Evolutionary conservation across 2,113 vertebrate species (phyloP).

Genomic region (Nannobrachium achirus): DNA sequence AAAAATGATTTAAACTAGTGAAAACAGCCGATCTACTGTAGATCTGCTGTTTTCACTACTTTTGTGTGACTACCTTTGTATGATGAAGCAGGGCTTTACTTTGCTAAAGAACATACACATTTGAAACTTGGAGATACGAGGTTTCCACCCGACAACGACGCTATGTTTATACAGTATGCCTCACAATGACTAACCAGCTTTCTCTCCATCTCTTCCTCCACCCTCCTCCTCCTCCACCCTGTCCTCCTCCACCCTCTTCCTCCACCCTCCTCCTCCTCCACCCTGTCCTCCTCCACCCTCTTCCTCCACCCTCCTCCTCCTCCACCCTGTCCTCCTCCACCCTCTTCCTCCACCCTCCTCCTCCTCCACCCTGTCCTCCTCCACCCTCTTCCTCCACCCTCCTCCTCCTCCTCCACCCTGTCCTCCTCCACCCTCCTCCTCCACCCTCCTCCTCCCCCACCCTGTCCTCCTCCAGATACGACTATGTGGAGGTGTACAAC

Average conservation of each 20-base stretch:
- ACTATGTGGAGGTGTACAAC: slow-evolving; percentile 96
- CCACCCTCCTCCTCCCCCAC: background rate
- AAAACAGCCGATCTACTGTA: too few species aligned
- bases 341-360: background rate
- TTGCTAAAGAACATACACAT: too few species aligned
- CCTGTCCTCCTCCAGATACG: slow-evolving; percentile 82
- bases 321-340: background rate
- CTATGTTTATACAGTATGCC: too few species aligned
- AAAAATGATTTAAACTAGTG: too few species aligned
- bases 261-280: too few species aligned
- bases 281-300: background rate
- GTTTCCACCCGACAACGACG: too few species aligned
- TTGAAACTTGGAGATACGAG: too few species aligned
- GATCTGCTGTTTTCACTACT: too few species aligned
- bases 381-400: background rate
- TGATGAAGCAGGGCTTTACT: too few species aligned
- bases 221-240: background rate
- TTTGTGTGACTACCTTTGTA: too few species aligned
- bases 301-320: background rate
- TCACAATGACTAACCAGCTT: too few species aligned
- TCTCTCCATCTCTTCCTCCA: background rate
- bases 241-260: background rate
- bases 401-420: background rate
- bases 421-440: background rate
- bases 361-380: background rate